Conservation (phyloP, 2,888 invertebrate species). For the Pterostichus niger region DNA sequence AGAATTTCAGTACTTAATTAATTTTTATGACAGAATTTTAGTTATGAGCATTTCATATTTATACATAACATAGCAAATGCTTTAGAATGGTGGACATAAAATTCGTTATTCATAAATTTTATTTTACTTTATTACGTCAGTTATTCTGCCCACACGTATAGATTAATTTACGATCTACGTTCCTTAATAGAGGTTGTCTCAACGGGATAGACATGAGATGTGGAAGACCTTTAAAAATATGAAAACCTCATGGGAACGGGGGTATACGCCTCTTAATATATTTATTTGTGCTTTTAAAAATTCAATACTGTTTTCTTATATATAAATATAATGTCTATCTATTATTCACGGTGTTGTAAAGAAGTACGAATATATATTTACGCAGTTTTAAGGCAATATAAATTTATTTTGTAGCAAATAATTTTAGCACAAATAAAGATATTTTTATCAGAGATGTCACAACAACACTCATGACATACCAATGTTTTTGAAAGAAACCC, state of each 20-base stretch:
- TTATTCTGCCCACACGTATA: constrained; percentile 5
- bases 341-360: no score
- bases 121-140: constrained; percentile 20
- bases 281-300: constrained; percentile 7
- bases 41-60: not conserved
- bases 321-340: no score
- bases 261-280: not conserved
- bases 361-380: no score
- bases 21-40: not conserved
- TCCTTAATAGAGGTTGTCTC: constrained; percentile 11
- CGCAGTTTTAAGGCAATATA: no score
- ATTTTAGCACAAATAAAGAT: not conserved
- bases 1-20: no score
- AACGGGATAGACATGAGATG: constrained; percentile 9
- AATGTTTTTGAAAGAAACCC: not conserved
- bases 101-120: constrained; percentile 34
- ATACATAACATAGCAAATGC: not conserved
- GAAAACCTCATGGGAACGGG: not conserved
- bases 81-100: not conserved
- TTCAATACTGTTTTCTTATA: not conserved
- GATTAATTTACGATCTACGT: constrained; percentile 38
- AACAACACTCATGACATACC: not conserved
- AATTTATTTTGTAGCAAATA: no score
- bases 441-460: not conserved
- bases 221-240: constrained; percentile 23